phyloP scores from a whole-genome alignment of 2,797 vertebrate species.

The Darevskia nairensis region DNA sequence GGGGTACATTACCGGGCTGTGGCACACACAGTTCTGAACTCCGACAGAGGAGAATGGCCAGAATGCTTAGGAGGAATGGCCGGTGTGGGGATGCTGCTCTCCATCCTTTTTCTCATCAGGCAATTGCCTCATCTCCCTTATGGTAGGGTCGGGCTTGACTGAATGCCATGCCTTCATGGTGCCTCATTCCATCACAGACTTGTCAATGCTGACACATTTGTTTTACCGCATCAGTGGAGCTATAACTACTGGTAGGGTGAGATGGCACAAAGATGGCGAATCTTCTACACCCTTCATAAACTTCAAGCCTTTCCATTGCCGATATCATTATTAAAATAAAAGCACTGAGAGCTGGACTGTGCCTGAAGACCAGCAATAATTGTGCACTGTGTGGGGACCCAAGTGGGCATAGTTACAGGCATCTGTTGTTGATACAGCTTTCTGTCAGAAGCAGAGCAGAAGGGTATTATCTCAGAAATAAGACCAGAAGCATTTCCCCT shows the following conservation, averaged over 20 bases:
- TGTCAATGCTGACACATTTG: not conserved
- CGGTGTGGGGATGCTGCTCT: too few species aligned
- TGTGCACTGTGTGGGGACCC: not conserved
- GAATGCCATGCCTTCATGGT: not conserved
- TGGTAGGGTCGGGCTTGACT: too few species aligned
- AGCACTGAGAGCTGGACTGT: not conserved
- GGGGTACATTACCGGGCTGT: too few species aligned
- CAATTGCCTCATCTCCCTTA: too few species aligned
- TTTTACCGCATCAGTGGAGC: conserved; percentile 5
- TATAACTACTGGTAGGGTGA: not conserved
- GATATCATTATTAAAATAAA: not conserved
- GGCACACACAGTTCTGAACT: too few species aligned
- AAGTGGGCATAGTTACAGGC: not conserved
- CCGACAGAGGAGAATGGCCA: too few species aligned
- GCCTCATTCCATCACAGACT: not conserved
- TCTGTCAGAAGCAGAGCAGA: not conserved
- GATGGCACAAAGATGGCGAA: not conserved
- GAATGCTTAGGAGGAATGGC: too few species aligned
- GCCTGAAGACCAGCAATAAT: not conserved
- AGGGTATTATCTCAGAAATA: not conserved
- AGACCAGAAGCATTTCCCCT: not conserved
- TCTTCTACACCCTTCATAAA: not conserved
- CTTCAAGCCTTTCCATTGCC: not conserved
- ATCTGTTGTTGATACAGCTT: not conserved
- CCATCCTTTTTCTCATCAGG: too few species aligned